A percentile compares a stretch with the other conserved stretches of the same genome.
Evolutionary conservation across 1,140 invertebrate species (phyloP).

Genomic region (Achroia grisella): DNA sequence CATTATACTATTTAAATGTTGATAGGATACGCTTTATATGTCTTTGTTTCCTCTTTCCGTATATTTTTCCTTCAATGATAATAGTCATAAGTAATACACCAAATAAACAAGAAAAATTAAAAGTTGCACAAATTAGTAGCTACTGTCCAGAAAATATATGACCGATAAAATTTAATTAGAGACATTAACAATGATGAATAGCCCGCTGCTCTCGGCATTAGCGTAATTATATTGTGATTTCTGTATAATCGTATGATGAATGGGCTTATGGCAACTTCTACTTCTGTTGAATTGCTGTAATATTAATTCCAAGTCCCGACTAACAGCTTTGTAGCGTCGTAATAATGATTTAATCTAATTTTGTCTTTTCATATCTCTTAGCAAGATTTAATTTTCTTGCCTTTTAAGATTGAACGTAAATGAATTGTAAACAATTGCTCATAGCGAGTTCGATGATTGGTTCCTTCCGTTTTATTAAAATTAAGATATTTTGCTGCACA

Average conservation of each 20-base stretch:
- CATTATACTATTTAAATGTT: too few species aligned
- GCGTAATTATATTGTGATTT: slow-evolving; percentile 57
- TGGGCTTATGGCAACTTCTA: slow-evolving; percentile 28
- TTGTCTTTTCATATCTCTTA: slow-evolving; percentile 11
- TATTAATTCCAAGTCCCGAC: slow-evolving; percentile 21
- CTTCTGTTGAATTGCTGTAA: slow-evolving; percentile 23
- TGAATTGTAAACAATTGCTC: too few species aligned
- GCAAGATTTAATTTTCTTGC: slow-evolving; percentile 4
- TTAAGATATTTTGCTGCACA: too few species aligned
- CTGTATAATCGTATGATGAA: slow-evolving; percentile 50
- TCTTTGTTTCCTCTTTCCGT: too few species aligned
- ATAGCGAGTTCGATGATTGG: too few species aligned
- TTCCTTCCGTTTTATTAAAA: too few species aligned
- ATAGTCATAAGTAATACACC: too few species aligned
- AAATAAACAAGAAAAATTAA: background rate
- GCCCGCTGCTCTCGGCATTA: slow-evolving; percentile 29
- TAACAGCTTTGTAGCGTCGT: slow-evolving; percentile 15
- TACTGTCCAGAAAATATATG: slow-evolving; percentile 22
- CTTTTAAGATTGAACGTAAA: too few species aligned
- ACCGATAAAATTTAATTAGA: slow-evolving; percentile 57
- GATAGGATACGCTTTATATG: too few species aligned
- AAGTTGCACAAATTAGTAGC: slow-evolving; percentile 12
- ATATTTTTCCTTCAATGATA: too few species aligned
- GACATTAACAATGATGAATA: slow-evolving; percentile 48
- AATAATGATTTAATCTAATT: slow-evolving; percentile 22